Evolutionary conservation across 2,113 vertebrate species (phyloP), one percentile per base, ranked within the genome.

Genomic region (Tachysurus vachellii): DNA sequence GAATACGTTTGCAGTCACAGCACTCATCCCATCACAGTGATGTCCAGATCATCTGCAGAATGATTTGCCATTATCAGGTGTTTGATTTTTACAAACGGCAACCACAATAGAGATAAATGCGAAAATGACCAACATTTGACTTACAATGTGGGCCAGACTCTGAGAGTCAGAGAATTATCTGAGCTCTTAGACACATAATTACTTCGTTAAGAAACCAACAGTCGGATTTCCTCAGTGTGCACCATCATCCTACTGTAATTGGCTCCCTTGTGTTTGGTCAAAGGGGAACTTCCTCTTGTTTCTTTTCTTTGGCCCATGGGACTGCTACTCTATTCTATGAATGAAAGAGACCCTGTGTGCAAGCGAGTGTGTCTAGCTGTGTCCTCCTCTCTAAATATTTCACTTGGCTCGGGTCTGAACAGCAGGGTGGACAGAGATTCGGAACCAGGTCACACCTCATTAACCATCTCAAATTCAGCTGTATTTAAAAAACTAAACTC

Each of bases 261-360:
- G 93, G 92, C 91, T 93, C 89, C 88, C 89, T 85, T 88, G 83
- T 89, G 89, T 92, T 94, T 88, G 90, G 89, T 90, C 89, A 86
- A 93, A 90, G 87, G 87, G 84, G 91, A 91, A 90, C 85, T 92
- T 90, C 87, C 88, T 71, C 88, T 92, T 88, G 90, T 90, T 92
- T 84, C 90, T 89, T 87, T 89, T 85, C 85, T 91, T 89, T 91
- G 85, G 89, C 91, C 88, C 28, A 54, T 36, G 89, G 90, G 90
- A 85, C 44, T 85, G 70, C 73, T 90, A 56, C 87, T 90, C 86
- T 88, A 23, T 82, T 70, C 66, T 82, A 21, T 75, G 79, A 82
- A 70, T 91, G 84, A 86, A 70, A 84, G 75, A 88, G 53, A 50
- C 62, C 17, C 42, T 80, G 85, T 79, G 83, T 87, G 54, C 47